Base-by-base conservation (phyloP, 1,140 invertebrate genomes). In the Melipona quadrifasciata region DNA sequence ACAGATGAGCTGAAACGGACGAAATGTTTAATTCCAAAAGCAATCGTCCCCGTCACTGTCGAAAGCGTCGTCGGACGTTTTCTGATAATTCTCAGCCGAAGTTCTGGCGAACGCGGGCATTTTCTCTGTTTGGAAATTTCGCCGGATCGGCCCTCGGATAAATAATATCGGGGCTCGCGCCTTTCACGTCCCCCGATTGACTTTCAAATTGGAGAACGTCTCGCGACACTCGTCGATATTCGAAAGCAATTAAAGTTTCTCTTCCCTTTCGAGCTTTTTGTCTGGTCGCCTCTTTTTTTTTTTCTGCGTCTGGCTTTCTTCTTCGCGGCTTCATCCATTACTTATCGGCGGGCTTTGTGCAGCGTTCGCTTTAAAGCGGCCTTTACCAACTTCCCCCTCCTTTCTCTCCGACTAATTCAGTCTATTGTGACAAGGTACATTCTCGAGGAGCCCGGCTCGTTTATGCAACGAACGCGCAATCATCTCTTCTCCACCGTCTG, bases 231-330 rank as follows among this genome's bases (percentile, higher is more conserved):
- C 86, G 82, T 86, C 88, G 88, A 90, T 90, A 90, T 87, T 90
- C 86, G 34, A 81, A 89, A 90, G 89, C 83, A 90, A 90, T 90
- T 90, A 90, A 90, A 90, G 77, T 86, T n/a, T 87, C 75, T 70
- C 81, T 24, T 61, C 57, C 70, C 70, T 80, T 8, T 84, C 67
- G 17, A 57, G 47, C 65, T 78, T 88, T 88, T 81, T 82, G 47
- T 58, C 64, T 55, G 57, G 61, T 51, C 51, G 73, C 65, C 74
- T 39, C 8, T 47, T 47, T 8, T 47, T 8, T 47, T 6, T 47
- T 0, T 47, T 82, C 72, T 76, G 53, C 74, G 73, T 47, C 67
- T 34, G 24, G 10, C 61, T 55, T 76, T 58, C 51, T 79, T 71
- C 73, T 71, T 68, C 47, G 80, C 27, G 80, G 55, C 72, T 77